Conservation (phyloP, 1,140 invertebrate genomes). For the Macrostomum lignano region DNA sequence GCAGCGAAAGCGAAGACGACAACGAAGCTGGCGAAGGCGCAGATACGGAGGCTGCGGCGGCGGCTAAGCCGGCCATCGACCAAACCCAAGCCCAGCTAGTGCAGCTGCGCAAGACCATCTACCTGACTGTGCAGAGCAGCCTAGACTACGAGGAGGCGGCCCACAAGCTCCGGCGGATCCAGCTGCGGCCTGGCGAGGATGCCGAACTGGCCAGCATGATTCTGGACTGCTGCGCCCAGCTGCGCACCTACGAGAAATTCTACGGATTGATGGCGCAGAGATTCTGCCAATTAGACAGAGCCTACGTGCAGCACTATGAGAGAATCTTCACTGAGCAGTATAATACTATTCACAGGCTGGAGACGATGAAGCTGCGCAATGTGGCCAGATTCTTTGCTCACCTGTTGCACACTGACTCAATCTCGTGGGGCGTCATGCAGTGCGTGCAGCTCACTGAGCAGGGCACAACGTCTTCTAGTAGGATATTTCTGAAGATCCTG, state of each 20-base stretch:
- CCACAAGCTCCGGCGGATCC: slow-evolving; percentile 86
- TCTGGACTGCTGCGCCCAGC: slow-evolving; percentile 87
- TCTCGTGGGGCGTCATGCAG: slow-evolving; percentile 57
- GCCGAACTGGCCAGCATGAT: slow-evolving; percentile 90
- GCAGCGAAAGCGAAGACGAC: slow-evolving; percentile 30
- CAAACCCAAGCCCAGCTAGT: slow-evolving; percentile 2
- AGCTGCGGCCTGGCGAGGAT: slow-evolving; percentile 47
- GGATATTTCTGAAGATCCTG: slow-evolving; percentile 89
- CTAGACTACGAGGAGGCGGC: slow-evolving; percentile 93
- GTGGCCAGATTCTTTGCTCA: slow-evolving; percentile 92
- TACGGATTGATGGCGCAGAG: slow-evolving; percentile 67
- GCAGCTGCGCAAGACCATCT: slow-evolving; percentile 63
- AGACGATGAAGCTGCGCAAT: slow-evolving; percentile 84
- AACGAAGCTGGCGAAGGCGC: slow-evolving; percentile 36
- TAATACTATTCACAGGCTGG: slow-evolving; percentile 52
- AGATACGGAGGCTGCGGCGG: background rate
- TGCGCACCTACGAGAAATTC: slow-evolving; percentile 91
- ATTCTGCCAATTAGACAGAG: slow-evolving; percentile 60
- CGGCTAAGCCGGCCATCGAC: slow-evolving; percentile 3
- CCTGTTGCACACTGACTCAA: slow-evolving; percentile 75
- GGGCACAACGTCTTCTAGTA: slow-evolving; percentile 76
- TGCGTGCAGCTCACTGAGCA: slow-evolving; percentile 73
- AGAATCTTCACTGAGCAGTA: slow-evolving; percentile 83
- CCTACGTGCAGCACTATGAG: slow-evolving; percentile 63
- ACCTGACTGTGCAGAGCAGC: slow-evolving; percentile 87